phyloP scores from a whole-genome alignment of 1,140 invertebrate species.

The Dendrolimus punctatus region DNA sequence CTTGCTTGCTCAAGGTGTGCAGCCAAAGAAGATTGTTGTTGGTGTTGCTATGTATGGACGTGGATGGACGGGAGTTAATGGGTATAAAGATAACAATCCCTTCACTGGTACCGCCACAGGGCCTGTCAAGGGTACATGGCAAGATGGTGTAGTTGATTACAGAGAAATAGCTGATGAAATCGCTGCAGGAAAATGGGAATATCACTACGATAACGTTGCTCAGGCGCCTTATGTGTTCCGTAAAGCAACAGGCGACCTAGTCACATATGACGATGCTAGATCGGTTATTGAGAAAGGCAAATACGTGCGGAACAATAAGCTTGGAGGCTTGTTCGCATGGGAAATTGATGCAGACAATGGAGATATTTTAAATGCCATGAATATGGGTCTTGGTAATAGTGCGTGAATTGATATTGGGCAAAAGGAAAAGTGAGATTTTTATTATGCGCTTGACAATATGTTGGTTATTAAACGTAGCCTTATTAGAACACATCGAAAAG shows the following conservation, averaged over 20 bases:
- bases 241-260: constrained; percentile 47
- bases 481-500: too few relatives aligned
- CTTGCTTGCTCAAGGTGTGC: constrained; percentile 56
- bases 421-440: constrained; percentile 28
- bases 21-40: constrained; percentile 58
- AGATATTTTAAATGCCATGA: constrained; percentile 60
- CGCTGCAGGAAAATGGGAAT: constrained; percentile 55
- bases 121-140: constrained; percentile 58
- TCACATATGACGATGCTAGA: constrained; percentile 58
- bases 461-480: too few relatives aligned
- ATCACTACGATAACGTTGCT: constrained; percentile 56
- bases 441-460: too few relatives aligned
- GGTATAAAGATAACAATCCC: constrained; percentile 43
- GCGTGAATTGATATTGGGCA: constrained; percentile 23
- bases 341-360: constrained; percentile 63
- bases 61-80: constrained; percentile 58
- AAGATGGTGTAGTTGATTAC: constrained; percentile 61
- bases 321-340: constrained; percentile 61
- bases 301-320: constrained; percentile 59
- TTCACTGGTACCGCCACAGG: constrained; percentile 58
- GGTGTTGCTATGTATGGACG: constrained; percentile 64
- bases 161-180: constrained; percentile 59
- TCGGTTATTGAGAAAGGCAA: constrained; percentile 59
- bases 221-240: constrained; percentile 60
- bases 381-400: constrained; percentile 58